Evolutionary conservation across 2,113 vertebrate species (phyloP).

Genomic region (Megalops atlanticus): DNA sequence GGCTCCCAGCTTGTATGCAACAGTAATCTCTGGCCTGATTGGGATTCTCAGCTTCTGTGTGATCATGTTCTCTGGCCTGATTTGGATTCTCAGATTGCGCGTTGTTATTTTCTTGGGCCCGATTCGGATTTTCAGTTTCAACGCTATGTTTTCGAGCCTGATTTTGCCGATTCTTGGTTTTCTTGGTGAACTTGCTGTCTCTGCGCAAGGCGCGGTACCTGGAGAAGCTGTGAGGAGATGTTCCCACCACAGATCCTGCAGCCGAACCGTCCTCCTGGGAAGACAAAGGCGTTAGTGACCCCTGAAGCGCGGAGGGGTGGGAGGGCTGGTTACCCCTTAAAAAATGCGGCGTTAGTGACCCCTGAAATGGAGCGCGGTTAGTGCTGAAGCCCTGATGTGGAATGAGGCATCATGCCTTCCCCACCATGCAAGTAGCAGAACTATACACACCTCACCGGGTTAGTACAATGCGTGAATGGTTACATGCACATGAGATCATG

Average conservation of each 20-base stretch:
- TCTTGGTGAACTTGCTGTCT: constrained; percentile 49
- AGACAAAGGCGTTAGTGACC: background rate
- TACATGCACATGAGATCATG: constrained; percentile 3
- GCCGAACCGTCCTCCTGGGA: constrained; percentile 12
- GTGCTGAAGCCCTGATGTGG: background rate
- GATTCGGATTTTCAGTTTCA: constrained; percentile 39
- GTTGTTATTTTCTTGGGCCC: constrained; percentile 38
- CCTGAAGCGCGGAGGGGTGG: too few species aligned
- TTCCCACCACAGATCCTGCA: background rate
- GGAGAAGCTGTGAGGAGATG: background rate
- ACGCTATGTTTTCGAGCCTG: constrained; percentile 38
- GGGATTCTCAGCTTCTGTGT: too few species aligned
- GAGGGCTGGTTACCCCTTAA: background rate
- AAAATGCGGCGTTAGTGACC: background rate
- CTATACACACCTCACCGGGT: background rate
- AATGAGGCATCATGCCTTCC: background rate
- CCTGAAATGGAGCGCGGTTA: background rate
- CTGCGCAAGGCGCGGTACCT: constrained; percentile 12
- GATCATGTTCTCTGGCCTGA: too few species aligned
- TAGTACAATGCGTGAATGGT: constrained; percentile 12
- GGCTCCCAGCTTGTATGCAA: background rate
- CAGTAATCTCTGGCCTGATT: background rate
- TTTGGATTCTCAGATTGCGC: constrained; percentile 11
- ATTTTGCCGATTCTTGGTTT: constrained; percentile 56
- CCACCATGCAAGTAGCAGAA: background rate